Evolutionary conservation across 2,797 vertebrate species (phyloP), one percentile per base, ranked within the genome.

Genomic region (Buphagus erythrorhynchus): DNA sequence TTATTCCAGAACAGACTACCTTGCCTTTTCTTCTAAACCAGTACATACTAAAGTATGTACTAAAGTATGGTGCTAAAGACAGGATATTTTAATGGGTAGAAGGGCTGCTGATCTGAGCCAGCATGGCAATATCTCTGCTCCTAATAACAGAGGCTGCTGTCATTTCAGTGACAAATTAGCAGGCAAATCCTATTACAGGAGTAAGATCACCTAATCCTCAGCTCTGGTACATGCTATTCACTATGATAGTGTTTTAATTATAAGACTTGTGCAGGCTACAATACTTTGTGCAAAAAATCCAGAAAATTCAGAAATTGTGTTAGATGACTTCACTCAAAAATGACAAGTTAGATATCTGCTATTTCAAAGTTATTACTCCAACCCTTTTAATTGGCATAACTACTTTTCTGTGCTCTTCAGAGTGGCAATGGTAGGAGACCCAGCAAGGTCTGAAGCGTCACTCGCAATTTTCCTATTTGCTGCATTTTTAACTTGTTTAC

Each of bases 121-220:
- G 65, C 19, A 25, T 8, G 28, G 78, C 78, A 77, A 72, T 83
- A 91, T 54, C 72, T 94, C 4, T 78, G 33, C 59, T 93, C 46
- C 40, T 86, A 3, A 59, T 93, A 92, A 74, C 38, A 80, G 42
- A 79, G 24, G 16, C 61, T 91, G 75, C 81, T 95, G 78, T 80
- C 65, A 80, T 55, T 86, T 72, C 85, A 88, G 62, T 83, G 85
- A 58, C 87, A 95, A 95, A 95, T 94, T 96, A 95, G 69, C 86
- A 81, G 79, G 57, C 62, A 97, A 96, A 95, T 93, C 91, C 85
- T 88, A 69, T 90, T 96, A 95, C 58, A 81, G 66, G 69, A 91
- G 40, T 91, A 91, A 90, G 29, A 95, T 90, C 72, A 65, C 72
- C 75, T 93, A 95, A 93, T 93, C 88, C 88, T 89, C 81, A 77